These are phyloP conservation scores for Platyura marginata DNA, from an alignment of 1,140 invertebrate species.

Conservation along the genomic window DNA sequence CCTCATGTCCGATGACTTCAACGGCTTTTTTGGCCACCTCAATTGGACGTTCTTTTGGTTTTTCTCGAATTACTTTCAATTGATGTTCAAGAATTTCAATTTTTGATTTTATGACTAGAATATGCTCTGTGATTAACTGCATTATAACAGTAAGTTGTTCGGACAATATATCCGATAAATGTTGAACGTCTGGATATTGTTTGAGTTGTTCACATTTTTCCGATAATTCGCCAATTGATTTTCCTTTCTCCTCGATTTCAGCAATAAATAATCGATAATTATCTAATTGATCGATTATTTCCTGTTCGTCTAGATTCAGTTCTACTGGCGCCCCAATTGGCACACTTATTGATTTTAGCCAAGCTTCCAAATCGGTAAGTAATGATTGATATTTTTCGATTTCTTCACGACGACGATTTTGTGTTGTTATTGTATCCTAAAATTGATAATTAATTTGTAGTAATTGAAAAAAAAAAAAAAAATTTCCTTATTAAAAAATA, in stretches of 20 bases:
- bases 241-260: slow-evolving; percentile 18
- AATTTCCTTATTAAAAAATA: background rate
- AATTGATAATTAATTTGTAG: slow-evolving; percentile 4
- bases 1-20: background rate
- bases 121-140: slow-evolving; percentile 16
- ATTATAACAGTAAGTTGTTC: slow-evolving; percentile 20
- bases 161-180: slow-evolving; percentile 15
- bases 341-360: slow-evolving; percentile 28
- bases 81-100: slow-evolving; percentile 5
- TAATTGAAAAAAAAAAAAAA: background rate
- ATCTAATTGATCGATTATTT: slow-evolving; percentile 8
- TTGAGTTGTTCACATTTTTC: slow-evolving; percentile 17
- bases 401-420: slow-evolving; percentile 34
- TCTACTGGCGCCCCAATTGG: slow-evolving; percentile 7
- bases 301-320: background rate
- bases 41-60: background rate
- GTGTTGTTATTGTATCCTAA: slow-evolving; percentile 29
- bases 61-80: background rate
- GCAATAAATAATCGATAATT: slow-evolving; percentile 16
- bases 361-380: slow-evolving; percentile 39
- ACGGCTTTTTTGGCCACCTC: too few relatives aligned
- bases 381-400: slow-evolving; percentile 31
- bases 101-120: slow-evolving; percentile 18
- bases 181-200: slow-evolving; percentile 19
- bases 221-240: slow-evolving; percentile 18